Conservation (phyloP, 2,888 invertebrate species). For the Chymomyza fuscimana region DNA sequence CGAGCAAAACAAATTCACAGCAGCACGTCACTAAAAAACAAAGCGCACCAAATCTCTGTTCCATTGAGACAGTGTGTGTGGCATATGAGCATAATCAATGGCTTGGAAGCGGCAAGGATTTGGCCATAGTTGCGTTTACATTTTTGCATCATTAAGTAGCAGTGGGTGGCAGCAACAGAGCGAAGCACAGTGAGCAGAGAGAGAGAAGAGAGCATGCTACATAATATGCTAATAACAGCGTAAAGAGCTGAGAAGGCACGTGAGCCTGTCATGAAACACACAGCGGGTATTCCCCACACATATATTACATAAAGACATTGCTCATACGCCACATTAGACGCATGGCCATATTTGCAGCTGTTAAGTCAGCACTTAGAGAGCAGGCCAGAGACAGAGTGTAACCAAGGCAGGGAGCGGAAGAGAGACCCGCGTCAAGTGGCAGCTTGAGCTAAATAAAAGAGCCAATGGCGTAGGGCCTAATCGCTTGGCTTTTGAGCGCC, state of each 20-base stretch:
- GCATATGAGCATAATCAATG: slow-evolving; percentile 53
- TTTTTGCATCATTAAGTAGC: slow-evolving; percentile 68
- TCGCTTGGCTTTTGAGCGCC: slow-evolving; percentile 6
- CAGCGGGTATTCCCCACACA: neutral
- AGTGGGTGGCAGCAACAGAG: slow-evolving; percentile 37
- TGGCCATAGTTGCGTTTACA: slow-evolving; percentile 41
- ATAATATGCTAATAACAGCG: slow-evolving; percentile 58
- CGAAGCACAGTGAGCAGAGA: too few species aligned
- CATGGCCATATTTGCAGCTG: neutral
- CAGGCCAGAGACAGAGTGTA: neutral
- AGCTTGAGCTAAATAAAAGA: neutral
- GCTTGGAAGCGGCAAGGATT: slow-evolving; percentile 33
- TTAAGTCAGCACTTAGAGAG: neutral
- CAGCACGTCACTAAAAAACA: slow-evolving; percentile 11
- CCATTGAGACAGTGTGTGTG: neutral
- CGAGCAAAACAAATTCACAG: neutral
- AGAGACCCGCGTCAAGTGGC: neutral
- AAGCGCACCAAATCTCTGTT: slow-evolving; percentile 16
- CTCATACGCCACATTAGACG: neutral
- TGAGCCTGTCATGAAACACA: neutral
- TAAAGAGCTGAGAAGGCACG: slow-evolving; percentile 18
- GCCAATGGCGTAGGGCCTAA: neutral
- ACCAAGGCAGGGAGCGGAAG: neutral
- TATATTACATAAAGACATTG: neutral
- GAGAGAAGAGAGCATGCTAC: neutral